phyloP scores from a whole-genome alignment of 2,113 vertebrate genomes.

The Tretioscincus oriximinensis region DNA sequence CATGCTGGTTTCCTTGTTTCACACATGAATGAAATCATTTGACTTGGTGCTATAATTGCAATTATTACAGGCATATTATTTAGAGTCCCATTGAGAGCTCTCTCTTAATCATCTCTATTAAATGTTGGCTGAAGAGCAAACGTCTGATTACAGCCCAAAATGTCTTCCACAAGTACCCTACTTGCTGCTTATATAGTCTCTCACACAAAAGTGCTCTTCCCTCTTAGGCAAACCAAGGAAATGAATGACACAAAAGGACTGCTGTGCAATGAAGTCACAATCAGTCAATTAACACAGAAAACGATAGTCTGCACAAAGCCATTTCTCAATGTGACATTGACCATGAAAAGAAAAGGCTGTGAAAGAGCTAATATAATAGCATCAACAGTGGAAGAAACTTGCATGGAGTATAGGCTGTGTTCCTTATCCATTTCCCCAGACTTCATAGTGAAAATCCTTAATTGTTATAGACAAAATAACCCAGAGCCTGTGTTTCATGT shows the following conservation, averaged over 20 bases:
- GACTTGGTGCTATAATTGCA: not conserved
- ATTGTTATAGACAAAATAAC: not conserved
- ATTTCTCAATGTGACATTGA: not conserved
- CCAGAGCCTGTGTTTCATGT: not conserved
- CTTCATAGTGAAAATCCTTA: not conserved
- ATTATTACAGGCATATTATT: not conserved
- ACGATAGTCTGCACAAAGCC: not conserved
- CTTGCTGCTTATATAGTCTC: rapidly evolving
- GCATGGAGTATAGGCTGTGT: not conserved
- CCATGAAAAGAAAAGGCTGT: not conserved
- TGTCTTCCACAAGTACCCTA: rapidly evolving
- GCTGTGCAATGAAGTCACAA: not conserved
- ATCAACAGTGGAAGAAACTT: not conserved
- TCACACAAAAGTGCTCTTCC: not conserved
- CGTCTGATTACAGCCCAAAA: not conserved
- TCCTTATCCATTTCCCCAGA: not conserved
- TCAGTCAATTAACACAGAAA: not conserved
- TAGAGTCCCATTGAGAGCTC: not conserved
- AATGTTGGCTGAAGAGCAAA: not conserved
- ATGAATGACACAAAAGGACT: not conserved
- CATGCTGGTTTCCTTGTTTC: not conserved
- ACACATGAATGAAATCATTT: not conserved
- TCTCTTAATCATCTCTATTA: not conserved
- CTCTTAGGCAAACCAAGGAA: not conserved
- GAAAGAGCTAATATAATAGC: not conserved